phyloP scores from a whole-genome alignment of 64 coral and sea anemone species.

The Cladopsammia gracilis region DNA sequence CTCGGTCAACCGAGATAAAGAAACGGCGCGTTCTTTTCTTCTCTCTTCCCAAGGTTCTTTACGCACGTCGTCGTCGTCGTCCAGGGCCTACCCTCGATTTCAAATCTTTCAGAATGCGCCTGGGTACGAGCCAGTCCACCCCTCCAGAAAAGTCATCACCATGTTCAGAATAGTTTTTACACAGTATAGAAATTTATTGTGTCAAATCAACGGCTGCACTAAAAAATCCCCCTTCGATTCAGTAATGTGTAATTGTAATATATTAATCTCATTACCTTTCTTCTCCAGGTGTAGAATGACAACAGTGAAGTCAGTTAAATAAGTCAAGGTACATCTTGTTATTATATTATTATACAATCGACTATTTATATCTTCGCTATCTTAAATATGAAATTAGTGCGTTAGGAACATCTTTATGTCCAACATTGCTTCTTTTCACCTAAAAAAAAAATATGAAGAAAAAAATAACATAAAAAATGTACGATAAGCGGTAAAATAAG shows the following conservation, averaged over 20 bases:
- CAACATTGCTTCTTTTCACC: not conserved
- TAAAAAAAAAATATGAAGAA: not conserved
- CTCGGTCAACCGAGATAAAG: too few relatives aligned
- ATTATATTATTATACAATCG: not conserved
- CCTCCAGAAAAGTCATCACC: not conserved
- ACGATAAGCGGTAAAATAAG: not conserved
- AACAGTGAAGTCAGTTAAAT: not conserved
- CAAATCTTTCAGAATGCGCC: too few relatives aligned
- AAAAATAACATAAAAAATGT: not conserved
- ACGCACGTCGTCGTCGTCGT: too few relatives aligned
- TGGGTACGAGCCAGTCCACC: too few relatives aligned
- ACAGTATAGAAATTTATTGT: not conserved
- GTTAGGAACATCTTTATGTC: too few relatives aligned
- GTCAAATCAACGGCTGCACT: constrained; percentile 6
- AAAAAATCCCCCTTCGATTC: not conserved
- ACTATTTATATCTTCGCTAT: constrained; percentile 11
- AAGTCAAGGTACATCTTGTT: not conserved
- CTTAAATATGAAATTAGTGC: not conserved
- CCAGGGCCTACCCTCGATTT: too few relatives aligned
- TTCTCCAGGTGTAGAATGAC: not conserved
- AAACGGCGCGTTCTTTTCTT: too few relatives aligned
- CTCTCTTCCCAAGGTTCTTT: too few relatives aligned
- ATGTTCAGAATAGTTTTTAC: not conserved
- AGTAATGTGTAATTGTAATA: not conserved
- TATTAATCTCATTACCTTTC: not conserved